Evolutionary conservation across 2,797 vertebrate species (phyloP).

Genomic region (Labroides dimidiatus): DNA sequence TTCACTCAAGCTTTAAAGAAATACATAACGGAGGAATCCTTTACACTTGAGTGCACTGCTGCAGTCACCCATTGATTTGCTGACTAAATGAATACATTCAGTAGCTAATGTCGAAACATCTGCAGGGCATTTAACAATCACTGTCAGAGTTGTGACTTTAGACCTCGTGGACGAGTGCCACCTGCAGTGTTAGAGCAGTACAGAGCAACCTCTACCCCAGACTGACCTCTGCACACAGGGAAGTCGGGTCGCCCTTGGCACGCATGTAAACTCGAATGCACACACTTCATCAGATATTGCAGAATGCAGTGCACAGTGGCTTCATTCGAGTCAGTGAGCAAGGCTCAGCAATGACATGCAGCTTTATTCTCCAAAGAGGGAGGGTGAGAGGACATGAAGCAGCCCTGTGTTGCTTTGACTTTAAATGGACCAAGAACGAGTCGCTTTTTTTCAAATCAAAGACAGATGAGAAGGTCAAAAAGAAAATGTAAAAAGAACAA

Average conservation of each 20-base stretch:
- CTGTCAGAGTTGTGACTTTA: constrained; percentile 19
- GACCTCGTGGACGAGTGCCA: constrained; percentile 17
- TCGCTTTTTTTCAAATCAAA: not conserved
- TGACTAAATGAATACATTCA: constrained; percentile 28
- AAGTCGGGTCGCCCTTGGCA: constrained; percentile 42
- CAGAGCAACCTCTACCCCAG: constrained; percentile 15
- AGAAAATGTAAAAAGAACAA: not conserved
- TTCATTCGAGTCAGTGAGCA: constrained; percentile 45
- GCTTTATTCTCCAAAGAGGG: constrained; percentile 17
- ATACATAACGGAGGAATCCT: not conserved
- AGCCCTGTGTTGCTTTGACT: constrained; percentile 28
- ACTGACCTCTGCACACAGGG: constrained; percentile 12
- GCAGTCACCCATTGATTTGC: constrained; percentile 9
- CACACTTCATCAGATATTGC: constrained; percentile 11
- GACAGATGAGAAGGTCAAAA: not conserved
- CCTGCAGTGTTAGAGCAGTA: constrained; percentile 14
- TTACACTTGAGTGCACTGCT: constrained; percentile 3
- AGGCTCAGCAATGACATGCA: constrained; percentile 17
- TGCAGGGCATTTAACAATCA: constrained; percentile 31
- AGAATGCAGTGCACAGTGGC: constrained; percentile 7
- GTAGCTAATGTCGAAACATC: constrained; percentile 38
- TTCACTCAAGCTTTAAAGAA: not conserved
- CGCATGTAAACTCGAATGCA: constrained; percentile 9
- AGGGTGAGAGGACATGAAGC: constrained; percentile 11
- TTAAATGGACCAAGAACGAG: constrained; percentile 11